Base-by-base conservation (phyloP, 2,113 vertebrate genomes). In the Apeltes quadracus region DNA sequence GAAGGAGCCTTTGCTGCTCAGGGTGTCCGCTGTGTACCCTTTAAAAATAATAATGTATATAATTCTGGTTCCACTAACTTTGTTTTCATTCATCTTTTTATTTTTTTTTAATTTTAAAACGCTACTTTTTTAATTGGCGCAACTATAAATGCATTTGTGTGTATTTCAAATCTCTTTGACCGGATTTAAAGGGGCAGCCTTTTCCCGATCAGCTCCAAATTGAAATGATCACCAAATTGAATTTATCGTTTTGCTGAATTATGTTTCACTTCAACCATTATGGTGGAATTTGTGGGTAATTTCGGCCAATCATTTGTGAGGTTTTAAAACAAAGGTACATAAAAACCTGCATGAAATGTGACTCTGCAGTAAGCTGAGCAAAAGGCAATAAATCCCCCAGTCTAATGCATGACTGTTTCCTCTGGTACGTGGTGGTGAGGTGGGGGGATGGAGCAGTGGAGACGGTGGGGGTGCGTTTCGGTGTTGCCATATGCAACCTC, bases 381-480 rank as follows among this genome's bases (percentile, higher is more conserved):
- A 92, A 93, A 93, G 94, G 95, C 94, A 94, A 95, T 95, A 96
- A 96, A 96, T 95, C 93, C 94, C 93, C 90, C 94, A 92, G 93
- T 95, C 95, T 95, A 95, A 95, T 95, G 94, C 94, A 95, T 95
- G 95, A 94, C 95, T 96, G 94, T 95, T 95, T 96, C 90, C 93
- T 95, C 96, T 96, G 93, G 95, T 97, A 95, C 95, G 90, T 94
- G 88, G 90, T 90, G 89, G 90, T 86, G 85, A 79, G 91, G 89
- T 92, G 92, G 94, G 94, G 94, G 94, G 92, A 93, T 93, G 94
- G 94, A 90, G 88, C 84, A 77, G 73, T 84, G 75, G 87, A 82
- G 83, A 59, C 78, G 69, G 85, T 78, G 87, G 91, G 92, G 93
- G 92, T 89, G 90, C 86, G 75, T 79, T 86, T 73, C 78, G 87